Evolutionary conservation across 2,113 vertebrate genomes (phyloP), one percentile per base, ranked within the genome.

Genomic region (Camelus bactrianus): DNA sequence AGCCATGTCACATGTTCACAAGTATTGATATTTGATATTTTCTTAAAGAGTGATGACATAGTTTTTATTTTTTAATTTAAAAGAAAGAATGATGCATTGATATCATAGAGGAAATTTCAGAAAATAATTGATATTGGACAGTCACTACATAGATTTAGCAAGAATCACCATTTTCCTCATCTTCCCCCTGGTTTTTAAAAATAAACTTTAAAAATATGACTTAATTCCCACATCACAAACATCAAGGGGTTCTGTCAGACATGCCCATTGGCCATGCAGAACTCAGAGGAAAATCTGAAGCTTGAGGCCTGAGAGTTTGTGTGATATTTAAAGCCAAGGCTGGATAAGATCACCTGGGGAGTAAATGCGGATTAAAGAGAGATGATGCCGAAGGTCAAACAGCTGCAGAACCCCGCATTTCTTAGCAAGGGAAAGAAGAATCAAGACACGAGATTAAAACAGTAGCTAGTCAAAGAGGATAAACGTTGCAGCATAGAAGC

Each of bases 71-170:
- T 86, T 93, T 54, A 86, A 54, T 48, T 65, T 80, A 50, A 73
- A 69, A 89, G 77, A 89, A 80, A 82, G 22, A 93, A 48, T 73
- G 52, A 75, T 60, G 16, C 13, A 81, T 19, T 91, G 13, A 96
- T 93, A 89, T 46, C 22, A 81, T 0, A 81, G 14, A n/a, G 52
- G 80, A 72, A 50, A 69, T 13, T 83, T 92, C 73, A 87, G 28
- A 46, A 91, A 91, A 35, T 8, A 64, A 94, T 38, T 56, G n/a
- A 82, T 9, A 77, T 80, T 42, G 35, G 15, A 69, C 1, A 77
- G 84, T 76, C 7, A 50, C 17, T 77, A 7, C 28, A 85, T 42
- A 87, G 9, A 56, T 64, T 96, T 70, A 69, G 14, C 65, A 87
- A 94, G 75, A 84, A 75, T 88, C 12, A 90, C 24, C 30, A 35